phyloP scores from a whole-genome alignment of 2,888 invertebrate genomes.

The Steromphala cineraria region DNA sequence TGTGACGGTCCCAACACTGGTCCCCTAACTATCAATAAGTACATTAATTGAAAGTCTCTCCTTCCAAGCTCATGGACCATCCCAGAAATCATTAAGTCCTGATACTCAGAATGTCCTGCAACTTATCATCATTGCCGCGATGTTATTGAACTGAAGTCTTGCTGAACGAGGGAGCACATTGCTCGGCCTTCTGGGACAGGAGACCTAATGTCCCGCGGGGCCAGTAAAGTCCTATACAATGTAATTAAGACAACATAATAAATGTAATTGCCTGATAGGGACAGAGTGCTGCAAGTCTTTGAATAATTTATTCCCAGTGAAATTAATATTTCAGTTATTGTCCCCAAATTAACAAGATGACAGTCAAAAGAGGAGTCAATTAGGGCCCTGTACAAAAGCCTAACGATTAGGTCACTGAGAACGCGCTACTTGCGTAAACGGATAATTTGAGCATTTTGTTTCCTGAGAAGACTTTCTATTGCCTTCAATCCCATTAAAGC shows the following conservation, averaged over 20 bases:
- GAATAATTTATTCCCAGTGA: constrained; percentile 14
- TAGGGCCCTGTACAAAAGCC: constrained; percentile 11
- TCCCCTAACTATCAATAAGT: too few relatives aligned
- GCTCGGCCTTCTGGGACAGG: neutral
- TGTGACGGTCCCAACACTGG: too few relatives aligned
- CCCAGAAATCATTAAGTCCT: too few relatives aligned
- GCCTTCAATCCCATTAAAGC: neutral
- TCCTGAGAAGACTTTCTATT: neutral
- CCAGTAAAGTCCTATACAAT: neutral
- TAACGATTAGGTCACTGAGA: constrained; percentile 10
- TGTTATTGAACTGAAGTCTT: too few relatives aligned
- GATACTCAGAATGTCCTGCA: too few relatives aligned
- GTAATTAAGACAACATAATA: constrained; percentile 17
- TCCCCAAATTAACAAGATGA: constrained; percentile 20
- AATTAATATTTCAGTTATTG: constrained; percentile 19
- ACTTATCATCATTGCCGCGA: too few relatives aligned
- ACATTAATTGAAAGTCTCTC: too few relatives aligned
- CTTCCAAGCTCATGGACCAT: too few relatives aligned
- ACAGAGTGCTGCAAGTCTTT: constrained; percentile 11
- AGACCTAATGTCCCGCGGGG: neutral
- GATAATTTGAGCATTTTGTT: constrained; percentile 6
- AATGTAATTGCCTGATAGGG: constrained; percentile 16
- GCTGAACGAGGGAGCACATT: neutral
- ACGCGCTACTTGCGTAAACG: neutral
- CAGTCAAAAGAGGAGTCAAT: neutral